Evolutionary conservation across 1,140 invertebrate genomes (phyloP), one percentile per base, ranked within the genome.

Genomic region (Chrysopa pallens): DNA sequence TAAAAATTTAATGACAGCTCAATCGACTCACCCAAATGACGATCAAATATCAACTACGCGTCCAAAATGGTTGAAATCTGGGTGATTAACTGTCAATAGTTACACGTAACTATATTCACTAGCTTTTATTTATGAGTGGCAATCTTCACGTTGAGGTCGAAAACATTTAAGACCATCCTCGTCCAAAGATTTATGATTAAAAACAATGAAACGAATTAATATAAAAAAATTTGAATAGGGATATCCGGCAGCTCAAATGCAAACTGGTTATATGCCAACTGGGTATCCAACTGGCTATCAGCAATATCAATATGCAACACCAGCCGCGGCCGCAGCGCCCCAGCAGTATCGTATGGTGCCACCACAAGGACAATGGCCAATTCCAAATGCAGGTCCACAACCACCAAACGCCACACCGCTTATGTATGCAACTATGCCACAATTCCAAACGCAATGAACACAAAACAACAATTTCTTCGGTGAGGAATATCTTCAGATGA

Each of bases 351-450:
- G 58, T 48, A 50, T 61, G 43, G 52, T 61, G 52, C 40, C 40
- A 7, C 59, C 52, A 48, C 56, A 60, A 40, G 57, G 57, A 27
- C 57, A 59, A 39, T 59, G 54, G 54, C 40, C 55, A 12, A 52
- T 48, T 40, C 62, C 57, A 45, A 47, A 29, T 29, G 42, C 40
- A n/a, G 48, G 45, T 28, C 54, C 49, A 40, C 59, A 60, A 46
- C 59, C 58, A 43, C 54, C 54, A n/a, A 59, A 53, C 42, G 47
- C 58, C 8, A 33, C 72, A 51, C 73, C 73, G 31, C 71, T 77
- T 47, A 77, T 84, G 76, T 79, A 82, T 58, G 75, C 78, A 50
- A 70, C 77, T 51, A 78, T 83, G 72, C 78, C 78, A 54, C 80
- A 84, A 61, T 84, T 80, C 58, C 80, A 78, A 55, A 73, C 76